Percentiles rank a stretch among this genome's conserved stretches.
Conservation (phyloP, 2,113 vertebrate genomes). For the Leptocoma aspasia region DNA sequence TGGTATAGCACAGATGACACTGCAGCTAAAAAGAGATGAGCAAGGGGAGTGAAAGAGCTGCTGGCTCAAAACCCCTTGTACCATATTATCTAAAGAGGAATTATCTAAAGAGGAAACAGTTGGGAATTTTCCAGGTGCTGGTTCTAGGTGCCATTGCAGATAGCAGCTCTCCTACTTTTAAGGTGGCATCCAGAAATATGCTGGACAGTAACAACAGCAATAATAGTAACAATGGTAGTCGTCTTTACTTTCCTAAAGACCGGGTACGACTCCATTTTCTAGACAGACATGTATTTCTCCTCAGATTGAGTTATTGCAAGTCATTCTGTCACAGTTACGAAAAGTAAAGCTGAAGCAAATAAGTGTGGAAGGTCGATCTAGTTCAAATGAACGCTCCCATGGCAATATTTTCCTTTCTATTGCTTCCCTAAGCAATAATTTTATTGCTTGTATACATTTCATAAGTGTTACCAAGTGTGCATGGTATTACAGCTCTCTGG, state of each 20-base stretch:
- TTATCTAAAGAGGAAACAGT: background rate
- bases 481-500: background rate
- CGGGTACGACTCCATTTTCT: background rate
- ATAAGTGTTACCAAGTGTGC: background rate
- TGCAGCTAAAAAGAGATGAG: background rate
- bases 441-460: background rate
- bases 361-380: background rate
- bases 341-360: background rate
- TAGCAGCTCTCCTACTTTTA: background rate
- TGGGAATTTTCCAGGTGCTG: background rate
- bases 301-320: background rate
- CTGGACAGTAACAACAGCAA: background rate
- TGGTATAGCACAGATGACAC: background rate
- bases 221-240: background rate
- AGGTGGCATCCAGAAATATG: background rate
- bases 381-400: background rate
- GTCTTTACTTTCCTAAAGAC: background rate
- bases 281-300: background rate
- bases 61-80: background rate
- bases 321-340: background rate
- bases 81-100: background rate
- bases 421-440: background rate
- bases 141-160: background rate
- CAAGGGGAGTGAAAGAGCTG: background rate
- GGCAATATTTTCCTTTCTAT: background rate